Evolutionary conservation across 2,888 invertebrate genomes (phyloP).

Genomic region (Hemicrepidius hirtus): DNA sequence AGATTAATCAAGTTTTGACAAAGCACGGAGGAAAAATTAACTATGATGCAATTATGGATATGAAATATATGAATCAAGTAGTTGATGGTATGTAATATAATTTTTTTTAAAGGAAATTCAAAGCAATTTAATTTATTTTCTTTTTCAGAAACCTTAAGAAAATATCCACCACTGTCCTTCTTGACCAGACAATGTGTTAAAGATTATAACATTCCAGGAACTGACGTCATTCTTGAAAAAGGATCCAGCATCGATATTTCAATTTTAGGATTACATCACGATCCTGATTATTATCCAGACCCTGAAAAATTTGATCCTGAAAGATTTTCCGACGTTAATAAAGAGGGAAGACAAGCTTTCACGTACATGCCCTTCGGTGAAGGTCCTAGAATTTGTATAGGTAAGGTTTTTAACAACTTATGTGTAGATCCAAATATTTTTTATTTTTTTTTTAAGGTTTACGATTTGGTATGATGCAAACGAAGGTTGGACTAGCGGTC

Average conservation of each 20-base stretch:
- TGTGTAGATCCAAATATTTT: too few relatives aligned
- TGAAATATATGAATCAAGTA: slow-evolving; percentile 75
- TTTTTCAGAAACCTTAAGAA: slow-evolving; percentile 61
- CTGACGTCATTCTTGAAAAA: slow-evolving; percentile 53
- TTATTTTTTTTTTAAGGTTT: slow-evolving; percentile 58
- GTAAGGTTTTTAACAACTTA: too few relatives aligned
- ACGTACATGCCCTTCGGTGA: slow-evolving; percentile 77
- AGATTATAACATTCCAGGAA: slow-evolving; percentile 61
- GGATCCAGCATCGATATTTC: too few relatives aligned
- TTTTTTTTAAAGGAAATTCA: too few relatives aligned
- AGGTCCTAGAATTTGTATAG: slow-evolving; percentile 76
- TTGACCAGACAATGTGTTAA: slow-evolving; percentile 58
- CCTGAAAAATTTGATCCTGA: too few relatives aligned
- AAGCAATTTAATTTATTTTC: too few relatives aligned
- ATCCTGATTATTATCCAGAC: slow-evolving; percentile 67
- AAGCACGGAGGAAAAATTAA: slow-evolving; percentile 72
- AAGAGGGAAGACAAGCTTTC: slow-evolving; percentile 73
- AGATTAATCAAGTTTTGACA: slow-evolving; percentile 71
- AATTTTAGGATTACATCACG: slow-evolving; percentile 63
- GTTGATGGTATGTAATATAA: too few relatives aligned
- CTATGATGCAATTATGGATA: slow-evolving; percentile 75
- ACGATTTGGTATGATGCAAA: slow-evolving; percentile 62
- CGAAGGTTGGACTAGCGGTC: slow-evolving; percentile 58
- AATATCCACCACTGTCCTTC: slow-evolving; percentile 62
- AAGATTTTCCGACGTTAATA: too few relatives aligned